Evolutionary conservation across 1,140 invertebrate species (phyloP).

Genomic region (Magallana ariakensis): DNA sequence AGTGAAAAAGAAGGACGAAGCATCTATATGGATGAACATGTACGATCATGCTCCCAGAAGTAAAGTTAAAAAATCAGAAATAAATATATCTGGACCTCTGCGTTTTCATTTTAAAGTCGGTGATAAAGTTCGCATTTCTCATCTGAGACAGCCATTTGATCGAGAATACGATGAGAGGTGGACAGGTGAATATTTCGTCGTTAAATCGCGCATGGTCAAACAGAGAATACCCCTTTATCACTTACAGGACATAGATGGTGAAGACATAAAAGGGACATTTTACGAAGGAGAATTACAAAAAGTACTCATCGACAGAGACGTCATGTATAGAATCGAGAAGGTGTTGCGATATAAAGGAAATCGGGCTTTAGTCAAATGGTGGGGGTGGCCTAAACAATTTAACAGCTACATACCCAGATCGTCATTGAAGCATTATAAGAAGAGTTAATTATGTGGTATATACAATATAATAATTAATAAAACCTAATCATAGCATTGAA

Average conservation of each 20-base stretch:
- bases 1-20: constrained; percentile 46
- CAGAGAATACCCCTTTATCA: constrained; percentile 43
- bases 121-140: constrained; percentile 17
- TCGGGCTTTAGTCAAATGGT: constrained; percentile 46
- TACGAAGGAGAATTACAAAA: constrained; percentile 41
- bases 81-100: not conserved
- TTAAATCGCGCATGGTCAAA: constrained; percentile 39
- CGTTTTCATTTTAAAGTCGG: constrained; percentile 46
- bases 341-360: constrained; percentile 7
- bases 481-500: too few species aligned
- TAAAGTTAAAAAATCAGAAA: not conserved
- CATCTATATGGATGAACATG: constrained; percentile 35
- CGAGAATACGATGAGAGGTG: constrained; percentile 54
- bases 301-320: constrained; percentile 1
- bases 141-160: constrained; percentile 21
- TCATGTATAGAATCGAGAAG: constrained; percentile 47
- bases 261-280: constrained; percentile 48
- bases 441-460: not conserved
- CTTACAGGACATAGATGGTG: constrained; percentile 43
- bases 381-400: constrained; percentile 45
- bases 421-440: constrained; percentile 46
- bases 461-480: too few species aligned
- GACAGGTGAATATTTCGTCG: constrained; percentile 46
- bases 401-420: constrained; percentile 43
- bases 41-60: constrained; percentile 16